These are phyloP conservation scores for Scartelaos histophorus DNA, from an alignment of 2,113 vertebrate genomes.

Conservation along the genomic window DNA sequence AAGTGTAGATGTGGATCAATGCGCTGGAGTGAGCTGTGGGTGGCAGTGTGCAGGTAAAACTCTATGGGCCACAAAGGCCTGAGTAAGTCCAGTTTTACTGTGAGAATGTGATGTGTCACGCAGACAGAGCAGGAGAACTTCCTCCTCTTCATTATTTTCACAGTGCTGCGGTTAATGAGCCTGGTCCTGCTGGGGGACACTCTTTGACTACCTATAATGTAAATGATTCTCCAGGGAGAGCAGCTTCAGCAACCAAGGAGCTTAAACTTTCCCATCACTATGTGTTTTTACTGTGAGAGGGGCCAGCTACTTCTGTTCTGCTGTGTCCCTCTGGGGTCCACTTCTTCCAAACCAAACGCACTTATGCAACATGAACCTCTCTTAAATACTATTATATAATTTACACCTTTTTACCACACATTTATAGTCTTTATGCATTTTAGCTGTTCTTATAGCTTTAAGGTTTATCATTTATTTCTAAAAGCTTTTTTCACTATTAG, in stretches of 20 bases:
- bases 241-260: slow-evolving; percentile 47
- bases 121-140: slow-evolving; percentile 2
- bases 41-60: slow-evolving; percentile 54
- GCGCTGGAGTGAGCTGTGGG: slow-evolving; percentile 50
- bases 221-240: slow-evolving; percentile 29
- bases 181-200: neutral
- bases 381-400: neutral
- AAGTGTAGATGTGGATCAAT: slow-evolving; percentile 58
- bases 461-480: neutral
- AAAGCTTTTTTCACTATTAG: too few species aligned
- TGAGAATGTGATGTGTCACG: slow-evolving; percentile 31
- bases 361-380: neutral
- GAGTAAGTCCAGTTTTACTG: slow-evolving; percentile 31
- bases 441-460: neutral
- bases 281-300: slow-evolving; percentile 46
- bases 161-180: slow-evolving; percentile 7
- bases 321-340: slow-evolving; percentile 8
- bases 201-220: slow-evolving; percentile 14
- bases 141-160: slow-evolving; percentile 24
- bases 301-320: slow-evolving; percentile 17
- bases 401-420: too few species aligned
- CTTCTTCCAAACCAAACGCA: neutral
- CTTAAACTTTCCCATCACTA: slow-evolving; percentile 62
- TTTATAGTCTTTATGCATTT: neutral
- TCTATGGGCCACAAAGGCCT: slow-evolving; percentile 31